phyloP scores from a whole-genome alignment of 2,888 invertebrate genomes.

The Lepidonotus clava region DNA sequence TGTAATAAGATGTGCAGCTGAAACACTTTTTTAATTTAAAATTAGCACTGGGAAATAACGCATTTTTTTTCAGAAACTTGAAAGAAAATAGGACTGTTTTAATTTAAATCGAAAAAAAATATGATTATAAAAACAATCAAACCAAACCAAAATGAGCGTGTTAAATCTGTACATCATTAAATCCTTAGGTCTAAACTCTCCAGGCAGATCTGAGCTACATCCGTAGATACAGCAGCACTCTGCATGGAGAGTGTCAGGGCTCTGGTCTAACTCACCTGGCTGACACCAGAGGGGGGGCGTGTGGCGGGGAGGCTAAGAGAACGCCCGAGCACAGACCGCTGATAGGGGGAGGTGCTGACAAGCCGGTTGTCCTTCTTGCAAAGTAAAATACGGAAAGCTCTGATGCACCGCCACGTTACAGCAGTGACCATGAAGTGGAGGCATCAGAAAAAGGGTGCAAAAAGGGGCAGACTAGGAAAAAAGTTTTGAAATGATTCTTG shows the following conservation, averaged over 20 bases:
- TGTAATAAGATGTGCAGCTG: too few relatives aligned
- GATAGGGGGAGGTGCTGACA: background rate
- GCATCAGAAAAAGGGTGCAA: background rate
- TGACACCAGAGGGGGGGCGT: slow-evolving; percentile 25
- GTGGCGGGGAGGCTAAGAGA: slow-evolving; percentile 20
- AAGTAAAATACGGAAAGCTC: slow-evolving; percentile 49
- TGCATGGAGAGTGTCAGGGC: too few relatives aligned
- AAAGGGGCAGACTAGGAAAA: background rate
- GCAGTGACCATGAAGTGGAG: background rate
- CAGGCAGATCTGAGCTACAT: background rate
- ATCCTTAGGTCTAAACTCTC: background rate
- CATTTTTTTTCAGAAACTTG: too few relatives aligned
- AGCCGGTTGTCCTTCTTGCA: slow-evolving; percentile 51
- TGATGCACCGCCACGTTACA: background rate
- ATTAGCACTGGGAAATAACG: too few relatives aligned
- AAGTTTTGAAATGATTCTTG: background rate
- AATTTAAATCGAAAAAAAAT: too few relatives aligned
- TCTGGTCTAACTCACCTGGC: slow-evolving; percentile 49
- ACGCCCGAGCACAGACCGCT: slow-evolving; percentile 20
- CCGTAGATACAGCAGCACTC: background rate
- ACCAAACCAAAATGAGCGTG: too few relatives aligned
- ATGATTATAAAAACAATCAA: too few relatives aligned
- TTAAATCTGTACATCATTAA: too few relatives aligned
- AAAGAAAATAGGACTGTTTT: too few relatives aligned
- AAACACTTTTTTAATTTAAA: too few relatives aligned